Evolutionary conservation across 2,888 invertebrate species (phyloP).

Genomic region (Ochropacha duplaris): DNA sequence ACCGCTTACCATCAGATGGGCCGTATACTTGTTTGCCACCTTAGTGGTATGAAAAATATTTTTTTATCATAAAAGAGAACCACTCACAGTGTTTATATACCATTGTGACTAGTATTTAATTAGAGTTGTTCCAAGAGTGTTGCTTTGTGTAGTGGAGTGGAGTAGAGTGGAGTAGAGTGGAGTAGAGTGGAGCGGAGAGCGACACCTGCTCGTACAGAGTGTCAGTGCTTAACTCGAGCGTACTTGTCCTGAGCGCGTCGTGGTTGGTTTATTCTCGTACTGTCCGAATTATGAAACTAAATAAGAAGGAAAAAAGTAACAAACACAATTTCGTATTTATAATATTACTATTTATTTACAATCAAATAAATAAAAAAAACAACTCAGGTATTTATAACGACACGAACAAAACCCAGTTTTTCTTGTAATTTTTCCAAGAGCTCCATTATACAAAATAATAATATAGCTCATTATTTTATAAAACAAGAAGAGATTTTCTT

Average conservation of each 20-base stretch:
- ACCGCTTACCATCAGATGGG: too few relatives aligned
- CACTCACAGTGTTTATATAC: not conserved
- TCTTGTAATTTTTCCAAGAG: too few relatives aligned
- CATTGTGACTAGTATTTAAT: slow-evolving; percentile 2
- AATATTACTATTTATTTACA: too few relatives aligned
- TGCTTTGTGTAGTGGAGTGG: not conserved
- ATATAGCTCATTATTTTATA: not conserved
- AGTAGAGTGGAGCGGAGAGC: not conserved
- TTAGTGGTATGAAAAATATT: not conserved
- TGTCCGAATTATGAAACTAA: not conserved
- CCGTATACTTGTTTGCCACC: too few relatives aligned
- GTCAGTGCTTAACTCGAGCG: slow-evolving; percentile 13
- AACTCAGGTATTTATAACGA: too few relatives aligned
- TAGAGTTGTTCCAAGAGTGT: slow-evolving; percentile 11
- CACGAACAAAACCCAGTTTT: too few relatives aligned
- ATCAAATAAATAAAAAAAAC: too few relatives aligned
- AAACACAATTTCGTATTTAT: too few relatives aligned
- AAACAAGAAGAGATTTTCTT: not conserved
- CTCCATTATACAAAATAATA: too few relatives aligned
- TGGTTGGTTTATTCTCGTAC: not conserved
- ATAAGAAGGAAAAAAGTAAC: not conserved
- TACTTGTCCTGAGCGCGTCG: slow-evolving; percentile 8
- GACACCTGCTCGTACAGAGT: not conserved
- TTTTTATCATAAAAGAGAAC: not conserved
- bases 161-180: not conserved